Percentiles rank a stretch among this genome's conserved stretches.
Conservation (phyloP, 2,888 invertebrate genomes). For the Aspidiotus rigidus region DNA sequence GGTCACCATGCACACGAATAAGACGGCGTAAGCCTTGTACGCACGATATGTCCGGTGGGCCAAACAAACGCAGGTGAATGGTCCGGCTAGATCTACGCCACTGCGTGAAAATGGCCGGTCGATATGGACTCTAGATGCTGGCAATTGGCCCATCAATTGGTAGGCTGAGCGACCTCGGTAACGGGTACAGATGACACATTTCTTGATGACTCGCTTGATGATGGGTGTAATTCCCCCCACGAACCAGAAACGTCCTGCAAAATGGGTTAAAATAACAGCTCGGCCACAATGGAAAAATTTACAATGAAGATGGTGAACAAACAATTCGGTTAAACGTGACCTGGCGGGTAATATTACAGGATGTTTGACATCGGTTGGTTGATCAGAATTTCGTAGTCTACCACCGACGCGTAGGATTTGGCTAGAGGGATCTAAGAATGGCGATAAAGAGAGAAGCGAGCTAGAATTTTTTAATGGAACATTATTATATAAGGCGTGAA, state of each 20-base stretch:
- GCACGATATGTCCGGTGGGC: neutral
- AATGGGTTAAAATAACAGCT: neutral
- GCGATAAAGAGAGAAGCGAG: neutral
- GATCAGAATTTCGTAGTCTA: conserved; percentile 9
- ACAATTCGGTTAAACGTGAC: neutral
- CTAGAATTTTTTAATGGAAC: neutral
- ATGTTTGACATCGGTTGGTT: neutral
- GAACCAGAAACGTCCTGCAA: neutral
- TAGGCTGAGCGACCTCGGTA: neutral
- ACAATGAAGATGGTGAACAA: neutral
- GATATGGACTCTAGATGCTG: neutral
- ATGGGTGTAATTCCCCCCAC: neutral
- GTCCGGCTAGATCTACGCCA: conserved; percentile 7
- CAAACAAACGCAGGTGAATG: neutral
- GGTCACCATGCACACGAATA: conserved; percentile 18
- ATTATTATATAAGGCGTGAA: neutral
- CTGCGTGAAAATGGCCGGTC: neutral
- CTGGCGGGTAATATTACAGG: neutral
- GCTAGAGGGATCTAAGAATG: neutral
- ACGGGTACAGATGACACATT: neutral
- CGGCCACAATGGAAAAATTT: neutral
- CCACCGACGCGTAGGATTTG: conserved; percentile 6
- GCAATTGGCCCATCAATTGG: neutral
- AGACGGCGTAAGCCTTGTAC: neutral
- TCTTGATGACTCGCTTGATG: neutral